Base-by-base conservation (phyloP, 2,113 vertebrate genomes). In the Microtus richardsoni region DNA sequence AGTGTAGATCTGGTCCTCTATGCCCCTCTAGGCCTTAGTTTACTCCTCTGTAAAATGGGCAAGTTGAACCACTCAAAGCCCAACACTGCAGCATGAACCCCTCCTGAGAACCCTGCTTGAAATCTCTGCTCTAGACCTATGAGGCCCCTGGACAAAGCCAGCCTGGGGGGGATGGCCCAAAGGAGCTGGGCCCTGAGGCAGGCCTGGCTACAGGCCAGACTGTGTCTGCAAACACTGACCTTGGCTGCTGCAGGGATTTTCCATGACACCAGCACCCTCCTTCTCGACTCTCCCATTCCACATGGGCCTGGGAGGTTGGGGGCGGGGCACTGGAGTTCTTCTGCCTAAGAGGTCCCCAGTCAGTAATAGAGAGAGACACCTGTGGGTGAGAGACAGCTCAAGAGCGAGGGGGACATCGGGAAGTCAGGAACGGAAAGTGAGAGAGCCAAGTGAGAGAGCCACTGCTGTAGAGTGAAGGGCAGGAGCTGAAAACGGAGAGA, bases 171-270 rank as follows among this genome's bases (percentile, higher is more conserved):
- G 95, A 95, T 28, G 94, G 96, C 93, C 28, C 0, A 26, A 96
- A 95, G 92, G 95, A 98, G 97, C 94, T 88, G 95, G 95, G 95
- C 89, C 11, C 58, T 75, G 91, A 97, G 85, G 95, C 94, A 92
- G 97, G 95, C 91, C 97, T 98, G 97, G 97, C 97, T 91, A 71
- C 7, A 88, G 70, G 97, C 98, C 98, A 97, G 95, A 84, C 97
- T 97, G 80, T 96, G 98, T 97, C 97, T 97, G 97, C 96, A 98
- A 98, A 98, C 97, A 97, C 97, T 98, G 97, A 98, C 95, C 98
- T 98, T 98, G 98, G 98, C 98, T 89, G 98, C 97, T 39, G 58
- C 88, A 6, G 94, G 96, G 97, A 98, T 98, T 98, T 98, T 98
- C 98, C 98, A 98, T 98, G 98, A 98, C 98, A 98, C 97, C 94